These are phyloP conservation scores for Danaus chrysippus DNA, from an alignment of 2,888 invertebrate genomes.

Conservation along the genomic window DNA sequence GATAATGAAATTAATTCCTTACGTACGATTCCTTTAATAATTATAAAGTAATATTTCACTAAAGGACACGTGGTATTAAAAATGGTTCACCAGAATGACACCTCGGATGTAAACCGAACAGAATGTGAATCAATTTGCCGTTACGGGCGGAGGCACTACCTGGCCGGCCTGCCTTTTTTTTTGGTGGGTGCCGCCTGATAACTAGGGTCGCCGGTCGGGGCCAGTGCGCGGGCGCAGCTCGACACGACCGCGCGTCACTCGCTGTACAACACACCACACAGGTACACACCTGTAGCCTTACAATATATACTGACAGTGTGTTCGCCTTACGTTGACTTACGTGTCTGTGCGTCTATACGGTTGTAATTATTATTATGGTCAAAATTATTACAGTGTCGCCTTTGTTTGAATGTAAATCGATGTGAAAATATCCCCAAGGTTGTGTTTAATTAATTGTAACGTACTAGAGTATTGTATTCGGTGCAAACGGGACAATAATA, in stretches of 20 bases:
- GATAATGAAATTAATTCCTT: no score
- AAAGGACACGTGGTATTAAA: constrained; percentile 31
- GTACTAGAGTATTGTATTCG: no score
- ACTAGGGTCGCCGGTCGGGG: constrained; percentile 45
- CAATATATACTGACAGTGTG: constrained; percentile 9
- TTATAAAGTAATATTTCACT: no score
- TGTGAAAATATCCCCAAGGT: no score
- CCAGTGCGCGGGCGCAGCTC: constrained; percentile 64
- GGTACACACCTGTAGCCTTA: constrained; percentile 11
- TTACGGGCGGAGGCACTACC: constrained; percentile 37
- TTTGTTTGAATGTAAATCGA: no score
- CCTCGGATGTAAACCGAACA: constrained; percentile 30
- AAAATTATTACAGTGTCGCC: neutral
- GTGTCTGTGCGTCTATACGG: constrained; percentile 7
- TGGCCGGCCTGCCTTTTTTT: constrained; percentile 46
- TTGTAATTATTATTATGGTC: neutral
- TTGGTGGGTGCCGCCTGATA: constrained; percentile 54
- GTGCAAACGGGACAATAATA: no score
- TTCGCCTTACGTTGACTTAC: constrained; percentile 15
- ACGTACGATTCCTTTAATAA: no score
- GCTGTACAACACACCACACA: neutral
- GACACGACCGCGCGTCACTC: constrained; percentile 53
- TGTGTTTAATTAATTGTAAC: no score
- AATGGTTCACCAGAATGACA: constrained; percentile 29
- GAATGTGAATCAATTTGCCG: constrained; percentile 39